A percentile compares a stretch with the other conserved stretches of the same genome.
Evolutionary conservation across 23 tunicate genomes (phyloP).

Genomic region (Clavelina lepadiformis): DNA sequence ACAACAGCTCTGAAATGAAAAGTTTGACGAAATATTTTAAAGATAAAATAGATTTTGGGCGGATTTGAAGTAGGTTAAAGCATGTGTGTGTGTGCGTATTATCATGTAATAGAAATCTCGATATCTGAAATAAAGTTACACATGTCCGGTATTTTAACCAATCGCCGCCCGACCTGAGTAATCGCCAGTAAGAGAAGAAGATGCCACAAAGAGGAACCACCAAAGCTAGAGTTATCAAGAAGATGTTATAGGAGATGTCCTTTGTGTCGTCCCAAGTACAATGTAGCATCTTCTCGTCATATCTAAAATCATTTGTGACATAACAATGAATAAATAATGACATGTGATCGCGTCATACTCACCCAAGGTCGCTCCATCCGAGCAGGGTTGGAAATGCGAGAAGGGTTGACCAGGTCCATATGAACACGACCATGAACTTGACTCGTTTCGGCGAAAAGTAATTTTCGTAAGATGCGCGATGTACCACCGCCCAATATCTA

Average conservation of each 20-base stretch:
- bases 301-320: constrained; percentile 6
- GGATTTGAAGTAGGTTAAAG: too few relatives aligned
- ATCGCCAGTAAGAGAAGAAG: constrained; percentile 19
- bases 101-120: too few relatives aligned
- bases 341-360: too few relatives aligned
- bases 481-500: constrained; percentile 83
- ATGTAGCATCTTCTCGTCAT: constrained; percentile 37
- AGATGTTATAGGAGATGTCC: constrained; percentile 11
- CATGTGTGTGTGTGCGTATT: too few relatives aligned
- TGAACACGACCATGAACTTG: constrained; percentile 27
- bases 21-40: not conserved
- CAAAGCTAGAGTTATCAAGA: constrained; percentile 27
- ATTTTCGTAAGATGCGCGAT: constrained; percentile 23
- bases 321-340: not conserved
- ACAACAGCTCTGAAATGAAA: not conserved
- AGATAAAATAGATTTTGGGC: too few relatives aligned
- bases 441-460: constrained; percentile 37
- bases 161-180: constrained; percentile 34
- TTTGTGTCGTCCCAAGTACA: constrained; percentile 33
- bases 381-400: constrained; percentile 48
- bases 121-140: too few relatives aligned
- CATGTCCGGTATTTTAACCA: not conserved
- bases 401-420: constrained; percentile 58
- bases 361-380: constrained; percentile 73
- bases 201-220: constrained; percentile 19